Base-by-base conservation (phyloP, 2,113 vertebrate species). In the Ageneiosus marmoratus region DNA sequence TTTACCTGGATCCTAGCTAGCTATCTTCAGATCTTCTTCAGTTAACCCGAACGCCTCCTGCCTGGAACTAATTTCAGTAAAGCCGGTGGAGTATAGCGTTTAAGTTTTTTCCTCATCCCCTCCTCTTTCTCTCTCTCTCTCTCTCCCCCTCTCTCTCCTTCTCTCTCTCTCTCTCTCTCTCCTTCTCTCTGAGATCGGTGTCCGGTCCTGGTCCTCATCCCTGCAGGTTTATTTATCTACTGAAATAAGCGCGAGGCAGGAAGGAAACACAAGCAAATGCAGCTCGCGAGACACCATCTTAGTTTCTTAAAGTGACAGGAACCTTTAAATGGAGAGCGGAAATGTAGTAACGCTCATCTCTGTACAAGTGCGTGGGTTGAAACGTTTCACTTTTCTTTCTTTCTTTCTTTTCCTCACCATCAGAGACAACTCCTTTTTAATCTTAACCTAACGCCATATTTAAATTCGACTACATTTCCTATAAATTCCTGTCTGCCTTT, bases 251-350 rank as follows among this genome's bases (percentile, higher is more conserved):
- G 81, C 60, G 37, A 76, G 84, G 81, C 87, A 90, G 89, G 89
- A 90, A 90, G 89, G 89, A 90, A 90, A 72, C 80, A 34, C 86
- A 50, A 27, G 75, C 79, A 63, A 85, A 84, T 82, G 84, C 88
- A 79, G 87, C 82, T 76, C 24, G 48, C 12, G 77, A 87, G 89
- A 82, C 89, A 88, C 89, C 89, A 90, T 90, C 89, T 90, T 90
- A 90, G 86, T 81, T 84, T 88, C 89, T 90, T 90, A 90, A 90
- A 90, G 89, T 58, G 84, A 88, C 89, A 86, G 88, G n/a, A 50
- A 56, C 83, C 79, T 7, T 27, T 44, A 34, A 73, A 0, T 12
- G 20, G 24, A 12, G 48, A 62, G 53, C 22, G 50, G 75, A 84
- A 58, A 82, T 48, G 55, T 65, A 6, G n/a, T 48, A 8, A 12